Conservation (phyloP, 2,797 vertebrate species). For the Danio albolineatus region DNA sequence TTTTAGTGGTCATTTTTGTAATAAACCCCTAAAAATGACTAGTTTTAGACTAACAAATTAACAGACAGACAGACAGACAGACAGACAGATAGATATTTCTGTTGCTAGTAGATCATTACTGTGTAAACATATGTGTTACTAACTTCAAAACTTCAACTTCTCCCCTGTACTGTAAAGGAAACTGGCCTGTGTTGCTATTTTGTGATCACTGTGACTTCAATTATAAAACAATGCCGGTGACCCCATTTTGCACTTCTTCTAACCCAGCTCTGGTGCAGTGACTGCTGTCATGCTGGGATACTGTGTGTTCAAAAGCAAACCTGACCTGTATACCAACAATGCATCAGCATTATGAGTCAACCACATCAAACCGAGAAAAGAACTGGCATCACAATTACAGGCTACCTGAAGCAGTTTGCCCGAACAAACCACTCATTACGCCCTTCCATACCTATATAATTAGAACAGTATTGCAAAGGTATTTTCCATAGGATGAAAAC, state of each 20-base stretch:
- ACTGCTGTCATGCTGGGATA: slow-evolving; percentile 36
- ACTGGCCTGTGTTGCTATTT: background rate
- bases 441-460: slow-evolving; percentile 33
- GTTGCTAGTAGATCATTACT: too few relatives aligned
- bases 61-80: too few relatives aligned
- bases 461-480: slow-evolving; percentile 39
- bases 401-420: slow-evolving; percentile 37
- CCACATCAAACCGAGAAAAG: slow-evolving; percentile 49
- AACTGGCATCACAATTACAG: slow-evolving; percentile 40
- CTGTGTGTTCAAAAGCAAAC: slow-evolving; percentile 17
- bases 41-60: too few relatives aligned
- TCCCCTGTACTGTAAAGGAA: background rate
- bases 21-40: too few relatives aligned
- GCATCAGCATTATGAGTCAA: slow-evolving; percentile 47
- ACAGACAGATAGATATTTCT: too few relatives aligned
- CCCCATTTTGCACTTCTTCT: background rate
- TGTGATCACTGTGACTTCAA: background rate
- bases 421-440: slow-evolving; percentile 35
- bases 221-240: background rate
- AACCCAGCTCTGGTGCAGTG: slow-evolving; percentile 6
- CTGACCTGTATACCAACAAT: slow-evolving; percentile 31
- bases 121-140: too few relatives aligned
- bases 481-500: slow-evolving; percentile 42
- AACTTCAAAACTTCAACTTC: too few relatives aligned
- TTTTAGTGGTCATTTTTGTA: too few relatives aligned